Conservation (phyloP, 2,888 invertebrate genomes). For the Eudasyphora cyanicolor region DNA sequence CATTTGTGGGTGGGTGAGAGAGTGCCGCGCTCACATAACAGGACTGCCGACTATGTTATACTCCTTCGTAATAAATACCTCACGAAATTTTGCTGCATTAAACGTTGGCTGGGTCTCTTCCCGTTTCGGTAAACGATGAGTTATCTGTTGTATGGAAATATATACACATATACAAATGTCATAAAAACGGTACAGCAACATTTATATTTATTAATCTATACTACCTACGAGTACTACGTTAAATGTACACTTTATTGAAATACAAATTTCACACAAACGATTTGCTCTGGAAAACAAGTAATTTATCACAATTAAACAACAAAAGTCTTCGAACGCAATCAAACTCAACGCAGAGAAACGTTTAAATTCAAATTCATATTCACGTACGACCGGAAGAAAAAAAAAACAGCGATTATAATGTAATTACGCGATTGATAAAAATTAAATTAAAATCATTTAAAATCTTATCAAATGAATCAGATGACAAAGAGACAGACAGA, state of each 20-base stretch:
- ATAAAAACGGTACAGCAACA: background rate
- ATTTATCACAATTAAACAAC: conserved; percentile 44
- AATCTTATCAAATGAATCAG: conserved; percentile 5
- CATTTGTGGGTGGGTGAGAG: background rate
- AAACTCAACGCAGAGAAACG: conserved; percentile 26
- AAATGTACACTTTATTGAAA: too few relatives aligned
- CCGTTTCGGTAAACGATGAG: conserved; percentile 71
- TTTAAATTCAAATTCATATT: conserved; percentile 7
- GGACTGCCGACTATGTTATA: too few relatives aligned
- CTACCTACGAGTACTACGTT: background rate
- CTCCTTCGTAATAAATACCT: conserved; percentile 64
- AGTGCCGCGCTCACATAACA: background rate
- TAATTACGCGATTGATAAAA: conserved; percentile 45
- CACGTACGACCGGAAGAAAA: conserved; percentile 29
- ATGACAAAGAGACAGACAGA: background rate
- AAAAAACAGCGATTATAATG: conserved; percentile 50
- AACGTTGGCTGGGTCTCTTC: conserved; percentile 67
- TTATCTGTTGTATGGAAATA: conserved; percentile 67
- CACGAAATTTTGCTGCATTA: conserved; percentile 66
- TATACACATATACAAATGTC: conserved; percentile 41
- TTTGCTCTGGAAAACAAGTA: conserved; percentile 32
- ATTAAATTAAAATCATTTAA: conserved; percentile 16
- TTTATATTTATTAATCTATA: background rate
- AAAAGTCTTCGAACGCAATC: conserved; percentile 6
- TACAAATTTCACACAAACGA: background rate